Evolutionary conservation across 2,113 vertebrate genomes (phyloP).

Genomic region (Pterophyllum scalare): DNA sequence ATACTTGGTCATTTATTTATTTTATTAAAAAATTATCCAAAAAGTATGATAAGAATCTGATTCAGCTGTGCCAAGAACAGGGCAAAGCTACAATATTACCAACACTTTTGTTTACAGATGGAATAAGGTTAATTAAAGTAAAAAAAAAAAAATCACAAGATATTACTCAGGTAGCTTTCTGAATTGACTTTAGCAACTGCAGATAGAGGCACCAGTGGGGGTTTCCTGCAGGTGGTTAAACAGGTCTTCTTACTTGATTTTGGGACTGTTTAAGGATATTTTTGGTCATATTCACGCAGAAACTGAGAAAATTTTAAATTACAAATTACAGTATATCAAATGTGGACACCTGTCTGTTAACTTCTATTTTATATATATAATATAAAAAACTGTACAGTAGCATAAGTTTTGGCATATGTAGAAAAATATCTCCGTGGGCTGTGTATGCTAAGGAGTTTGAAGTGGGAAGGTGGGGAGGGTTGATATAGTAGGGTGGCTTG

Average conservation of each 20-base stretch:
- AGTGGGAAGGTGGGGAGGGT: constrained; percentile 9
- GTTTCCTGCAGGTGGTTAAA: no score
- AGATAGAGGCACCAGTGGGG: no score
- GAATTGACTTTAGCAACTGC: neutral
- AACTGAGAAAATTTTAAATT: neutral
- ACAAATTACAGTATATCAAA: neutral
- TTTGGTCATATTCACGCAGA: neutral
- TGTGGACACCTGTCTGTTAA: neutral
- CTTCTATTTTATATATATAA: neutral
- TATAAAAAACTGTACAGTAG: neutral
- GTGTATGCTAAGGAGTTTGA: constrained; percentile 32
- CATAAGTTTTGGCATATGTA: neutral
- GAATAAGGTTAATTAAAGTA: no score
- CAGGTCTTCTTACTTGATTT: no score
- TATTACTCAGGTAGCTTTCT: neutral
- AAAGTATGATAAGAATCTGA: neutral
- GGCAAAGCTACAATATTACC: no score
- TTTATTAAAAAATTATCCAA: neutral
- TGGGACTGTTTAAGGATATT: neutral
- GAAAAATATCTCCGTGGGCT: constrained; percentile 57
- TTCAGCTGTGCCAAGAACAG: neutral
- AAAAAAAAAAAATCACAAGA: neutral
- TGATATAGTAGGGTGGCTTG: constrained; percentile 8
- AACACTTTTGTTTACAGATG: no score
- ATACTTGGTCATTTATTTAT: neutral